Conservation (phyloP, 2,113 vertebrate species). For the Bos indicus region DNA sequence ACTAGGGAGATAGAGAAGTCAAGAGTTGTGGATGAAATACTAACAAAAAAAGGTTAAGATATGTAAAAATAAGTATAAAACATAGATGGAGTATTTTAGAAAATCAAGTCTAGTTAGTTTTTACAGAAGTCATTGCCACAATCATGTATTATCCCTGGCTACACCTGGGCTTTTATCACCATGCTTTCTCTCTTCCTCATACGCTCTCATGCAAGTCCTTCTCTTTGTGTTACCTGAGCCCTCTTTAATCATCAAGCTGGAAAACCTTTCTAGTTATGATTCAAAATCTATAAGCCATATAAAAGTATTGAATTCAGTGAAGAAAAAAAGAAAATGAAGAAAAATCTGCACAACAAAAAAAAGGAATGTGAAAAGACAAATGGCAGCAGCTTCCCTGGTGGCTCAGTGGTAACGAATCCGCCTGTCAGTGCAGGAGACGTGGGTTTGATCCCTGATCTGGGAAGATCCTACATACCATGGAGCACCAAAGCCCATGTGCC, state of each 20-base stretch:
- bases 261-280: not conserved
- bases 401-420: not conserved
- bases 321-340: not conserved
- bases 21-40: not conserved
- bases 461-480: not conserved
- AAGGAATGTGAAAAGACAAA: not conserved
- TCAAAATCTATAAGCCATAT: not conserved
- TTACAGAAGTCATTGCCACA: not conserved
- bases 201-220: rapidly evolving
- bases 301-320: not conserved
- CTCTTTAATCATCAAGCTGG: not conserved
- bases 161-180: not conserved
- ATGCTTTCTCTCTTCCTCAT: too few relatives aligned
- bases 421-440: rapidly evolving
- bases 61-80: not conserved
- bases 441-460: not conserved
- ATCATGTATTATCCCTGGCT: not conserved
- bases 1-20: not conserved
- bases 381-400: not conserved
- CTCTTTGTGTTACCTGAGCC: not conserved
- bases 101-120: not conserved
- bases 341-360: not conserved
- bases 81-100: not conserved
- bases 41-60: not conserved
- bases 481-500: not conserved